A percentile compares a stretch with the other conserved stretches of the same genome.
Evolutionary conservation across 2,888 invertebrate species (phyloP).

Genomic region (Lacanobia oleracea): DNA sequence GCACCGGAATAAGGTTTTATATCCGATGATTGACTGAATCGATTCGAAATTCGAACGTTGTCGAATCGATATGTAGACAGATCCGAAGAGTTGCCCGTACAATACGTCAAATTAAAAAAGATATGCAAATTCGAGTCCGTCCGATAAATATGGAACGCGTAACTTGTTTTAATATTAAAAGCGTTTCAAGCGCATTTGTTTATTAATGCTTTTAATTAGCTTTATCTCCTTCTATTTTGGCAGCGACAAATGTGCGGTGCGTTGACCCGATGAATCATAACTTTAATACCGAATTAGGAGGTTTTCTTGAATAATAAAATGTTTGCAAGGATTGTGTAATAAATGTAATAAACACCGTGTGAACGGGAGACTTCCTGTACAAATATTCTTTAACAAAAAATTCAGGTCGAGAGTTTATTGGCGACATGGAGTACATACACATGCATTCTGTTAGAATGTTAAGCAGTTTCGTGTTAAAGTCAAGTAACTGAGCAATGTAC

Average conservation of each 20-base stretch:
- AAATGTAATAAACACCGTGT: conserved; percentile 73
- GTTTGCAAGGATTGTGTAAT: conserved; percentile 58
- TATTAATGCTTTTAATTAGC: conserved; percentile 88
- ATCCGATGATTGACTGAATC: conserved; percentile 49
- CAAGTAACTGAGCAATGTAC: conserved; percentile 76
- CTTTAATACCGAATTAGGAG: conserved; percentile 66
- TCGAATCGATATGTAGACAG: conserved; percentile 68
- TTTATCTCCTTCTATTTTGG: conserved; percentile 86
- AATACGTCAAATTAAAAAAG: conserved; percentile 84
- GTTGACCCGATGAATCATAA: conserved; percentile 81
- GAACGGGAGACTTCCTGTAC: conserved; percentile 82
- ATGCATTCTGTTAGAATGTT: conserved; percentile 87
- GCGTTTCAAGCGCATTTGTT: conserved; percentile 82
- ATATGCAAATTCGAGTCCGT: conserved; percentile 84
- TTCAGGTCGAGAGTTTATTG: conserved; percentile 87
- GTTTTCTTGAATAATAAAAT: conserved; percentile 62
- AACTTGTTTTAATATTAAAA: conserved; percentile 80
- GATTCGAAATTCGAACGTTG: conserved; percentile 63
- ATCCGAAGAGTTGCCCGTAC: conserved; percentile 68
- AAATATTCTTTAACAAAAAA: conserved; percentile 83
- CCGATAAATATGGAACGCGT: conserved; percentile 77
- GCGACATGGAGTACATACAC: conserved; percentile 78
- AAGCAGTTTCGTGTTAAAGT: conserved; percentile 86
- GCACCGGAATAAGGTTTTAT: conserved; percentile 59
- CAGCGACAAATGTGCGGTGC: conserved; percentile 77